Conservation (phyloP, 2,797 vertebrate genomes). For the Cygnus olor region DNA sequence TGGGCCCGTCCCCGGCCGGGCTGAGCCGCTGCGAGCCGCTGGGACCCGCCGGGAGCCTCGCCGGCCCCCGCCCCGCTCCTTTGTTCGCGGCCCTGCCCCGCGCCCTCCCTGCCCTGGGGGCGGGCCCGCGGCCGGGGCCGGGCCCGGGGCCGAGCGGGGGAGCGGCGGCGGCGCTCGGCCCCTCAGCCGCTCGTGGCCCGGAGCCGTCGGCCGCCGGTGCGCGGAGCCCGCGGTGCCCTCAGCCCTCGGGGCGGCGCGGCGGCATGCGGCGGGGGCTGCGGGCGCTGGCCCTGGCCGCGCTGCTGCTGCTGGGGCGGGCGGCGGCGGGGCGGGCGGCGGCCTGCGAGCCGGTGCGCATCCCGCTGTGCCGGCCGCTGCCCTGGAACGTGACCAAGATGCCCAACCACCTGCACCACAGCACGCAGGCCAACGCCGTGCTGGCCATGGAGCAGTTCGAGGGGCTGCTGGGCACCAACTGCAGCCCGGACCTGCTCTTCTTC, state of each 20-base stretch:
- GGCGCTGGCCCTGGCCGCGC: conserved; percentile 66
- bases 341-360: conserved; percentile 94
- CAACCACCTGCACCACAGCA: conserved; percentile 99
- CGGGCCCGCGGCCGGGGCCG: too few relatives aligned
- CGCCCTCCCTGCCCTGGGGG: too few relatives aligned
- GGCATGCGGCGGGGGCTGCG: neutral
- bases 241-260: neutral
- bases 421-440: conserved; percentile 97
- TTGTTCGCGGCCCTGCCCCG: too few relatives aligned
- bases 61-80: too few relatives aligned
- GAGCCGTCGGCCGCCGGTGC: too few relatives aligned
- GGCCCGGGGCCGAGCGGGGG: too few relatives aligned
- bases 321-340: conserved; percentile 80
- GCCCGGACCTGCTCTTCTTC: conserved; percentile 93
- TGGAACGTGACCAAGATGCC: conserved; percentile 99
- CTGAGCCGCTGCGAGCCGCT: too few relatives aligned
- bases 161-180: too few relatives aligned
- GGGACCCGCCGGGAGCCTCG: too few relatives aligned
- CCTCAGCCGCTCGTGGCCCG: too few relatives aligned
- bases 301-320: conserved; percentile 73
- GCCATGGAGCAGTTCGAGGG: conserved; percentile 98
- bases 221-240: too few relatives aligned
- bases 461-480: conserved; percentile 91
- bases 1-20: too few relatives aligned
- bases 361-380: conserved; percentile 91